A percentile compares a stretch with the other conserved stretches of the same genome.
Evolutionary conservation across 2,797 vertebrate genomes (phyloP).

Genomic region (Rhynchonycteris naso): DNA sequence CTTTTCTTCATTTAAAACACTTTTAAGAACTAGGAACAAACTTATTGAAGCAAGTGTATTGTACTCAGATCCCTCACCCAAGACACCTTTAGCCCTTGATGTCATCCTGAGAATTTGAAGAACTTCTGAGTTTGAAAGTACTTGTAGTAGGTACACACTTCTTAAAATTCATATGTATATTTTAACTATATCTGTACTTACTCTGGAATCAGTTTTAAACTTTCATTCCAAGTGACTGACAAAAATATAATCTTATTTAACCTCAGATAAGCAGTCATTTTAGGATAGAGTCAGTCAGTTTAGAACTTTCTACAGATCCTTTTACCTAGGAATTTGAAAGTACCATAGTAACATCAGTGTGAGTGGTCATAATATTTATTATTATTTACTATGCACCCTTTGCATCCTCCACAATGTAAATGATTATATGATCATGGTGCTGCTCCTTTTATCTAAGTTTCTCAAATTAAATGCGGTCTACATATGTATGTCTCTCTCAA

Average conservation of each 20-base stretch:
- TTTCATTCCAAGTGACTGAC: slow-evolving; percentile 10
- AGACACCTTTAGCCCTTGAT: background rate
- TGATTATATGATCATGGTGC: background rate
- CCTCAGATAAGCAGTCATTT: background rate
- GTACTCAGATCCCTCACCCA: background rate
- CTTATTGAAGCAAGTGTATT: background rate
- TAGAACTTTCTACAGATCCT: background rate
- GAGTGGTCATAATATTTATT: background rate
- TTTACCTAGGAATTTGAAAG: background rate
- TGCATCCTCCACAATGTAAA: background rate
- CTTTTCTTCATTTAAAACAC: slow-evolving; percentile 23
- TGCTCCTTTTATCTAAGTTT: background rate
- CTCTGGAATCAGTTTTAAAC: slow-evolving; percentile 4
- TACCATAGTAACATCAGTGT: background rate
- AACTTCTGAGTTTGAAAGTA: background rate
- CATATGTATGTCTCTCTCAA: background rate
- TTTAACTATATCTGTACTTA: background rate
- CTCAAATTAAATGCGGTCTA: background rate
- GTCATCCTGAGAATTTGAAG: background rate
- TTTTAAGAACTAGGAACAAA: background rate
- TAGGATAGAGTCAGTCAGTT: background rate
- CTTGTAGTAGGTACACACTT: background rate
- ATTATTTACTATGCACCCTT: background rate
- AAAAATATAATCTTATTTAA: slow-evolving; percentile 7
- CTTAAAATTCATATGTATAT: background rate